These are phyloP conservation scores for Palythoa grandis DNA, from an alignment of 92 coral and sea anemone species.

Conservation along the genomic window DNA sequence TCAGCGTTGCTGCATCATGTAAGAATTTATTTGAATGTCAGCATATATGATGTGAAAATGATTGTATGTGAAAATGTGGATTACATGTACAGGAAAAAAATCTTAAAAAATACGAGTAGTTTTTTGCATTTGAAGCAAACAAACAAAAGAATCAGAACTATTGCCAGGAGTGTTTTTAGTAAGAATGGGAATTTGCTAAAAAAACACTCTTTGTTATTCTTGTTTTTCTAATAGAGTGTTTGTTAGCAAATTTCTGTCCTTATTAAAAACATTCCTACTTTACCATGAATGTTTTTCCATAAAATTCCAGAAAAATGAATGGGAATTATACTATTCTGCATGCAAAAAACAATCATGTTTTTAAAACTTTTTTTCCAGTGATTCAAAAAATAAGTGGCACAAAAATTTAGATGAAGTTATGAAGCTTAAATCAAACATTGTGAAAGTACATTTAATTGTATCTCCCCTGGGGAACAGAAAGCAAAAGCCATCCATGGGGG, in stretches of 20 bases:
- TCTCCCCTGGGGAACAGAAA: not conserved
- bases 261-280: too few relatives aligned
- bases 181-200: not conserved
- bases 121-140: not conserved
- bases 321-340: too few relatives aligned
- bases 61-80: not conserved
- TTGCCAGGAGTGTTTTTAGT: not conserved
- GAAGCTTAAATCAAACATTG: not conserved
- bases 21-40: not conserved
- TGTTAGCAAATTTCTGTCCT: too few relatives aligned
- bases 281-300: too few relatives aligned
- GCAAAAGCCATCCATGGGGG: too few relatives aligned
- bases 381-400: too few relatives aligned
- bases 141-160: not conserved
- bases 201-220: too few relatives aligned
- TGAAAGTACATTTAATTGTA: not conserved
- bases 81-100: not conserved
- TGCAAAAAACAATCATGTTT: too few relatives aligned
- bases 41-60: not conserved
- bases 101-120: not conserved
- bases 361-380: too few relatives aligned
- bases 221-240: too few relatives aligned
- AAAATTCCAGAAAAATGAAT: too few relatives aligned
- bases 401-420: too few relatives aligned
- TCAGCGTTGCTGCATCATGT: slow-evolving; percentile 57